Conservation (phyloP, 2,797 vertebrate genomes). For the Vultur gryphus region DNA sequence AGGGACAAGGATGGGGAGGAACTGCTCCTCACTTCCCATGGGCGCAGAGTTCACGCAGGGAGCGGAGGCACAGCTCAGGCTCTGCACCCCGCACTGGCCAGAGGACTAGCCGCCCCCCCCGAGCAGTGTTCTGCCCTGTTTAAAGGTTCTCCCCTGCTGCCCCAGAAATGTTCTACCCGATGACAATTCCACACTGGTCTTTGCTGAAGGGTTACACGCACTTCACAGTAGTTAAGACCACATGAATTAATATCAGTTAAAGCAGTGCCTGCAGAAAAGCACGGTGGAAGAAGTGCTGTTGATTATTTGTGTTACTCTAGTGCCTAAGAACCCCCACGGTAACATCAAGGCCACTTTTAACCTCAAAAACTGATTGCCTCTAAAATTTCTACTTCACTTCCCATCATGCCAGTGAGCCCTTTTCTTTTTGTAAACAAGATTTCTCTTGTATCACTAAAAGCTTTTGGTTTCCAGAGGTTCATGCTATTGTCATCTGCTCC, state of each 20-base stretch:
- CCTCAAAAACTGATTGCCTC: background rate
- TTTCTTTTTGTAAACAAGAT: background rate
- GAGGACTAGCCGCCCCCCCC: accelerated
- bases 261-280: background rate
- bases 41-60: accelerated
- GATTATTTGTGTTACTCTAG: background rate
- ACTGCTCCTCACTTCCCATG: background rate
- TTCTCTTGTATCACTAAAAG: background rate
- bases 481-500: background rate
- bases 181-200: background rate
- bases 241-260: background rate
- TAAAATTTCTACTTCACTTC: background rate
- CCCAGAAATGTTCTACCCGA: background rate
- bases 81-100: background rate
- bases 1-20: background rate
- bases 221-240: background rate
- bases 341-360: background rate
- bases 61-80: background rate
- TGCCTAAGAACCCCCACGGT: background rate
- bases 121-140: background rate
- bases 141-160: background rate
- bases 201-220: background rate
- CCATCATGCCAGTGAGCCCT: background rate
- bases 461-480: background rate
- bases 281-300: background rate